Conservation (phyloP, 2,797 vertebrate species). For the Setipinna tenuifilis region DNA sequence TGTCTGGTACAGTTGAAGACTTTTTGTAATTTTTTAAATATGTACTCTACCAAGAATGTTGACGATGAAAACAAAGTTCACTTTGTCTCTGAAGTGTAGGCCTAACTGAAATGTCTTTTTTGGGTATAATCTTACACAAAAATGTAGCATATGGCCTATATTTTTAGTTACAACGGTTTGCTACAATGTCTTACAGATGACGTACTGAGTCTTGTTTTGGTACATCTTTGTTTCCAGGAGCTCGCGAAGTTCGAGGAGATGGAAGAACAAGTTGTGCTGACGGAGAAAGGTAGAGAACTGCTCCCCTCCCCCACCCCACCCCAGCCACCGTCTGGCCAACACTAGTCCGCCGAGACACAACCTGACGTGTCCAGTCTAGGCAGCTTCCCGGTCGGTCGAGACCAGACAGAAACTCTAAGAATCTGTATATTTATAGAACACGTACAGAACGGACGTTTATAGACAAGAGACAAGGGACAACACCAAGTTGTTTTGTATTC, state of each 20-base stretch:
- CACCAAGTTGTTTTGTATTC: no score
- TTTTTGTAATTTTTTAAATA: no score
- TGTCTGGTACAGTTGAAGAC: no score
- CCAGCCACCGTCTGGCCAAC: no score
- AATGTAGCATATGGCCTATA: no score
- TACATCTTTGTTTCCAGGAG: constrained; percentile 70
- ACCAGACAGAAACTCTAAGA: neutral
- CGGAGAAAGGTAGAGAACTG: constrained; percentile 71
- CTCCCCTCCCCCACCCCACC: neutral
- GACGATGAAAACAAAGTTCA: no score
- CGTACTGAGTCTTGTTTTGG: neutral
- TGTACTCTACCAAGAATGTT: no score
- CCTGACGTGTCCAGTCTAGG: neutral
- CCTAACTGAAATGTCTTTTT: neutral
- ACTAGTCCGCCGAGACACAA: neutral
- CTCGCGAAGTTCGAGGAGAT: constrained; percentile 80
- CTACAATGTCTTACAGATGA: neutral
- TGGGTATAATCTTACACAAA: no score
- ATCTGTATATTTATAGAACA: neutral
- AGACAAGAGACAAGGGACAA: no score
- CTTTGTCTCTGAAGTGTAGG: no score
- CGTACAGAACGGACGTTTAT: no score
- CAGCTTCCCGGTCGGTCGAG: neutral
- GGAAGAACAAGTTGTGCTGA: constrained; percentile 76
- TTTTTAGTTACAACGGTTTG: no score